Percentiles rank a stretch among this genome's conserved stretches.
phyloP scores from a whole-genome alignment of 1,140 invertebrate species.

The Drosophila elegans region DNA sequence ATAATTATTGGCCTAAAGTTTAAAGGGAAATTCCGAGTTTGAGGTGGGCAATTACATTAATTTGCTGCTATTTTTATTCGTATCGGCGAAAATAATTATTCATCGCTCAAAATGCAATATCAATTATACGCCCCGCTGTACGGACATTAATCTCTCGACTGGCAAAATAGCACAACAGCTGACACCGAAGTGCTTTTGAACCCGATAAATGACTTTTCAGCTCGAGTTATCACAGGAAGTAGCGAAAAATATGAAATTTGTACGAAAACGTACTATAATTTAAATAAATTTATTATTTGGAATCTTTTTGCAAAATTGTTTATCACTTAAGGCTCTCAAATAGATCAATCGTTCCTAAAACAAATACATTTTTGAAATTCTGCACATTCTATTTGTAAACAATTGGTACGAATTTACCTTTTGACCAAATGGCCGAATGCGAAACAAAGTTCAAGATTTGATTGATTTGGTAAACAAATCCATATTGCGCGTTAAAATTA shows the following conservation, averaged over 20 bases:
- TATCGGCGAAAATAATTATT: constrained; percentile 30
- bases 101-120: constrained; percentile 27
- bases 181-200: constrained; percentile 18
- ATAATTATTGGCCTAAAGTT: background rate
- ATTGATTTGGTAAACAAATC: constrained; percentile 16
- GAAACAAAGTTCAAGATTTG: constrained; percentile 4
- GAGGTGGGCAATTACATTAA: background rate
- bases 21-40: background rate
- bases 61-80: background rate
- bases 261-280: too few species aligned
- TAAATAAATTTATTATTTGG: too few species aligned
- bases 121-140: constrained; percentile 42
- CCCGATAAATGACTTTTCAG: constrained; percentile 16
- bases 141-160: constrained; percentile 22
- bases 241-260: background rate
- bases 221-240: constrained; percentile 8
- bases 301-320: constrained; percentile 10
- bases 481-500: background rate
- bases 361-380: constrained; percentile 21
- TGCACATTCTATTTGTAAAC: constrained; percentile 37
- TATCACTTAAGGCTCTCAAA: constrained; percentile 6
- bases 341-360: constrained; percentile 13
- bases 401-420: constrained; percentile 16
- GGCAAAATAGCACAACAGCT: constrained; percentile 28
- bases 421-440: constrained; percentile 11